Evolutionary conservation across 2,888 invertebrate genomes (phyloP), one percentile per base, ranked within the genome.

Genomic region (Lasius fuliginosus): DNA sequence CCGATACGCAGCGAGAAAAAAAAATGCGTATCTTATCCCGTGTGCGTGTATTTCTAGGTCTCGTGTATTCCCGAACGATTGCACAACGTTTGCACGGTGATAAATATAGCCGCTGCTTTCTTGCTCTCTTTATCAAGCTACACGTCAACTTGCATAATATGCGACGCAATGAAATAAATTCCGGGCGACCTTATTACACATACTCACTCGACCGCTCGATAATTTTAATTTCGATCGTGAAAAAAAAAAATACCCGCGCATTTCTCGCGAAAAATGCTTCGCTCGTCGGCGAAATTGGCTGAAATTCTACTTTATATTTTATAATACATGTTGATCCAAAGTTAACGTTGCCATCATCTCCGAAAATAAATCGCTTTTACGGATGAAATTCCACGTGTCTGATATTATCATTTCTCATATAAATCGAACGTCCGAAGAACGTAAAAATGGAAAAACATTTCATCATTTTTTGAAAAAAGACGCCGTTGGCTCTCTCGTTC

Each of bases 61-160:
- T 81, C 85, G 83, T 67, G 85, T 85, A 86, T 82, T 77, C 76
- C 68, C 69, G 68, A 69, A 75, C 82, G 64, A 75, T 83, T 86
- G 85, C 77, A 83, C 86, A 82, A 86, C 73, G 68, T 15, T 65
- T 56, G 82, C 79, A 23, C 79, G 74, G 65, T 73, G 79, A 85
- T 83, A 86, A 85, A 85, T 85, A 86, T 86, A 86, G 83, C 82
- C 67, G 73, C 73, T 83, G 85, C 82, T 83, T 85, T 85, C 86
- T 86, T 82, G 85, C 85, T 83, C 82, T 82, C 85, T 85, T 83
- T 86, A 86, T 86, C 86, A 85, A 85, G 83, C 76, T 58, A 73
- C 49, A 73, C 77, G 86, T 86, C 85, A 84, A 77, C 85, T 84
- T 86, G 85, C 81, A 84, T 86, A 86, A 86, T 86, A 76, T 81